Base-by-base conservation (phyloP, 2,797 vertebrate species). In the Eulemur mongoz region DNA sequence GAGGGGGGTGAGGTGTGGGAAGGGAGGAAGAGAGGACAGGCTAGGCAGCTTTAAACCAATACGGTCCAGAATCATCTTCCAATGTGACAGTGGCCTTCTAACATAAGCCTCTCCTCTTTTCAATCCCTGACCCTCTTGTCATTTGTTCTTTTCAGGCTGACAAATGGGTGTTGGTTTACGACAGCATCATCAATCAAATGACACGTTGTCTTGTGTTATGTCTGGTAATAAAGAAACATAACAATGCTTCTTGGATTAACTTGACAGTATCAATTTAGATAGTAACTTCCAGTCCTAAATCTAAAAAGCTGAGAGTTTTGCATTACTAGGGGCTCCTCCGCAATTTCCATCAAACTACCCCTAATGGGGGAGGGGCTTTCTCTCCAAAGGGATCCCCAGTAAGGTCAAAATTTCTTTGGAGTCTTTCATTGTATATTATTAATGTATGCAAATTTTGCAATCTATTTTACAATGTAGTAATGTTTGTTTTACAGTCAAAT, bases 171-270 rank as follows among this genome's bases (percentile, higher is more conserved):
- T 59, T 75, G 9, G n/a, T 81, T 97, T 96, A 65, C 7, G 48
- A 80, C 67, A 82, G 72, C 17, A 38, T 10, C 93, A 80, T 96
- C 89, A 90, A 93, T 97, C 92, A 96, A 80, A 93, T 95, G 82
- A 95, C 91, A 95, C 10, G 45, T 48, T 50, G 25, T 91, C 25
- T 95, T 78, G 11, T 80, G 9, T 75, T 96, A 57, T 38, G 35
- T 40, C 85, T 75, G 10, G 35, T 94, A 91, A 70, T 97, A 82
- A 96, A 61, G 11, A 93, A 94, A 95, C 0, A 52, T 76, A 69
- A 86, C 89, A 91, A 67, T 32, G 72, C 32, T 38, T 97, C 84
- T 95, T 45, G 32, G 57, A 82, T 86, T 67, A 92, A 96, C 59
- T 59, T 97, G 90, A 87, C 69, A 88, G 65, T 23, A 80, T 52